Evolutionary conservation across 2,888 invertebrate genomes (phyloP).

Genomic region (Apamea epomidion): DNA sequence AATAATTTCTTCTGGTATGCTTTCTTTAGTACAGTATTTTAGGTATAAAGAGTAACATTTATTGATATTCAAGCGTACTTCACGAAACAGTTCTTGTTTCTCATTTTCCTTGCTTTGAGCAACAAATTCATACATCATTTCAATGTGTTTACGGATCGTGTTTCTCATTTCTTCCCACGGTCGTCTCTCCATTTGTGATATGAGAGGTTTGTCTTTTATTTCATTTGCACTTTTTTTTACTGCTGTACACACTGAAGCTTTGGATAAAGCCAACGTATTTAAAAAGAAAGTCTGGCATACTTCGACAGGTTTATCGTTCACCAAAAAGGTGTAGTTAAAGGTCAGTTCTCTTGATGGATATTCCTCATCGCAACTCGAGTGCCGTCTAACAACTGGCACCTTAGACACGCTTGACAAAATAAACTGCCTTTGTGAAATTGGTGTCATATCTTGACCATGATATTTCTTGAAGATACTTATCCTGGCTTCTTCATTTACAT

Average conservation of each 20-base stretch:
- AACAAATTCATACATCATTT: neutral
- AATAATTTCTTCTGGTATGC: neutral
- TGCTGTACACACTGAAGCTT: neutral
- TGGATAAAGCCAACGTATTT: conserved; percentile 10
- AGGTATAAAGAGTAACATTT: conserved; percentile 18
- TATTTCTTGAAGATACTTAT: conserved; percentile 17
- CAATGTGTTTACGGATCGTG: conserved; percentile 28
- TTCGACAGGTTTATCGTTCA: neutral
- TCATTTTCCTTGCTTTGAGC: neutral
- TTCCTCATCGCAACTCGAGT: neutral
- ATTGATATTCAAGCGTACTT: neutral
- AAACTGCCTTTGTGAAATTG: conserved; percentile 1
- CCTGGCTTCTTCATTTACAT: neutral
- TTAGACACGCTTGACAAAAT: conserved; percentile 20
- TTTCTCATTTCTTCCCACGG: conserved; percentile 12
- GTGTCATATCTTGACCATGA: conserved; percentile 7
- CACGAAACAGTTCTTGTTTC: neutral
- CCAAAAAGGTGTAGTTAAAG: conserved; percentile 3
- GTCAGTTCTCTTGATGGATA: neutral
- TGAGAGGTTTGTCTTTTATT: neutral
- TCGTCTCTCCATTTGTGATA: conserved; percentile 17
- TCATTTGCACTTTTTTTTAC: neutral
- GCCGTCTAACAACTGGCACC: neutral
- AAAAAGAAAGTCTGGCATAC: conserved; percentile 16
- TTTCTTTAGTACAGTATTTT: conserved; percentile 3